Evolutionary conservation across 2,888 invertebrate genomes (phyloP), one percentile per base, ranked within the genome.

Genomic region (Zootermopsis nevadensis): DNA sequence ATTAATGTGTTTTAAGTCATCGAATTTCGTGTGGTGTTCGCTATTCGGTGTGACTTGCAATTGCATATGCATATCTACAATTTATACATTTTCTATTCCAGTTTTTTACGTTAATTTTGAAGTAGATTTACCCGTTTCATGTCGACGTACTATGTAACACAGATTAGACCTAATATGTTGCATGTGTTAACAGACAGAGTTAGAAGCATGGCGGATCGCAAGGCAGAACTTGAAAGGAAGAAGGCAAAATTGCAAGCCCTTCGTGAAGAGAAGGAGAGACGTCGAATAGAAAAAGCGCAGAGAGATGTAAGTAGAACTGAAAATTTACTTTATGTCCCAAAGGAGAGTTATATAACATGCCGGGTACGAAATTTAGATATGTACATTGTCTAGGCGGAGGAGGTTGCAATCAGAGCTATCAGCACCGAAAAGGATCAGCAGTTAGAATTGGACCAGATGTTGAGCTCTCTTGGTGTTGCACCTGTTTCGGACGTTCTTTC

Each of bases 191-290:
- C 74, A 74, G 31, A 38, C 4, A 74, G n/a, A 72, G 35, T 42
- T n/a, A 79, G 42, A 77, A 77, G 27, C 30, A 96, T 96, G 96
- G 94, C 95, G 81, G 97, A 97, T 90, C 93, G 97, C 85, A 97
- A 96, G 89, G 97, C 96, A n/a, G 97, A 98, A 90, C 89, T 98
- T 87, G 97, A 97, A 90, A 93, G 97, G 85, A 98, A 98, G 90
- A 97, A 97, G 89, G 97, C 96, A 35, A 97, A 97, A 90, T 93
- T 98, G 86, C 96, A 97, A 88, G 96, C 96, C 33, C 92, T 98
- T 82, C 92, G 97, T 2, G 97, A 97, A 87, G 97, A 97, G 89
- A 98, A 97, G 88, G 97, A 97, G 89, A 92, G 96, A 15, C 93
- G 96, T 84, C 92, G 95, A 77, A 92, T 94, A 84, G 97, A 97